A percentile compares a stretch with the other conserved stretches of the same genome.
These are phyloP conservation scores for Gnathonemus longibarbis DNA, from an alignment of 2,113 vertebrate species.

Conservation along the genomic window DNA sequence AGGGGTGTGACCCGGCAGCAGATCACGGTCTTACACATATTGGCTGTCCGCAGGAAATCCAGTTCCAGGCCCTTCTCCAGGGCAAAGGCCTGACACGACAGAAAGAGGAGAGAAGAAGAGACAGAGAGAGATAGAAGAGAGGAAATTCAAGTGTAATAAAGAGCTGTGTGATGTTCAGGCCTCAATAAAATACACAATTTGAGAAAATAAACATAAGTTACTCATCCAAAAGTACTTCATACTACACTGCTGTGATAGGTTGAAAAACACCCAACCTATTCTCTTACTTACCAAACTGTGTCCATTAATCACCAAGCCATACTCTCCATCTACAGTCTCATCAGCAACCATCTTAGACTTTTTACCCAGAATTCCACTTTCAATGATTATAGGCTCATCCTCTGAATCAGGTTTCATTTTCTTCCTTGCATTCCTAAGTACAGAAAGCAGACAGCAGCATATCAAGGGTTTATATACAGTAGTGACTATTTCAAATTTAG, in stretches of 20 bases:
- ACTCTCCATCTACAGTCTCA: conserved; percentile 58
- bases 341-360: conserved; percentile 46
- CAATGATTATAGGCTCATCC: conserved; percentile 34
- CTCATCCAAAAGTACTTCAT: not conserved
- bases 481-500: not conserved
- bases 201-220: not conserved
- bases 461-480: not conserved
- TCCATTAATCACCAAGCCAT: conserved; percentile 65
- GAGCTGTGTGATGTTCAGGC: not conserved
- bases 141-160: not conserved
- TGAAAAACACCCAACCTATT: not conserved
- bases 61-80: conserved; percentile 71
- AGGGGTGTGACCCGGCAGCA: conserved; percentile 90
- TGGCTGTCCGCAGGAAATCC: conserved; percentile 77
- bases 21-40: conserved; percentile 85
- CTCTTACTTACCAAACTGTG: conserved; percentile 63
- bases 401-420: conserved; percentile 48
- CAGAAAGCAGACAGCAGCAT: not conserved
- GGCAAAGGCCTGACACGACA: conserved; percentile 65
- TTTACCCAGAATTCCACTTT: conserved; percentile 44
- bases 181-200: not conserved
- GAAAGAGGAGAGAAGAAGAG: not conserved
- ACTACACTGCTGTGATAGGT: not conserved
- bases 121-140: not conserved
- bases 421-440: conserved; percentile 58